Evolutionary conservation across 2,113 vertebrate species (phyloP).

Genomic region (Vulpes vulpes): DNA sequence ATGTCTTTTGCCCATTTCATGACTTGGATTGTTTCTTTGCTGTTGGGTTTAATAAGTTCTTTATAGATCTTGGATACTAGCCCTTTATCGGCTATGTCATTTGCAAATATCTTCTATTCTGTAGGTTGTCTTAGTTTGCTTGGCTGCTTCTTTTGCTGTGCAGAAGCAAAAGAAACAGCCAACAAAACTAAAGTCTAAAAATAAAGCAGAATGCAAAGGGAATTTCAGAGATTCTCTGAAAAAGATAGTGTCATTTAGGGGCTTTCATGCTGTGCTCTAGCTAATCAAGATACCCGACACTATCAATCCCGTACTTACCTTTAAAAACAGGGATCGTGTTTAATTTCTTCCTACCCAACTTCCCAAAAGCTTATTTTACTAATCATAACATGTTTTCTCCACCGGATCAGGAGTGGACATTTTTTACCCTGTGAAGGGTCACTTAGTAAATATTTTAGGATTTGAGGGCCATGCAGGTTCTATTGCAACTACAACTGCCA

Average conservation of each 20-base stretch:
- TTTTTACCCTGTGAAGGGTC: neutral
- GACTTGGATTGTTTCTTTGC: no score
- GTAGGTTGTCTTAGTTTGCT: no score
- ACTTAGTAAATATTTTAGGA: neutral
- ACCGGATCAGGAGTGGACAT: neutral
- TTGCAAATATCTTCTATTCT: no score
- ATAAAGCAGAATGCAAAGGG: neutral
- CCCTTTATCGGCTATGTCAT: no score
- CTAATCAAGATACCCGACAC: neutral
- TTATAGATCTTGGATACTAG: no score
- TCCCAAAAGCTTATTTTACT: neutral
- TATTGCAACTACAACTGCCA: fast-evolving
- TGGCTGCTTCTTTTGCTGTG: no score
- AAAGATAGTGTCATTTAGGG: neutral
- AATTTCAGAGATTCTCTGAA: neutral
- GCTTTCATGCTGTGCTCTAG: neutral
- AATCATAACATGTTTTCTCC: neutral
- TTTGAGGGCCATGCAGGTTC: neutral
- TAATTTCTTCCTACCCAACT: neutral
- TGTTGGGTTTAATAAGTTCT: no score
- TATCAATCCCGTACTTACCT: neutral
- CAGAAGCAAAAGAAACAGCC: no score
- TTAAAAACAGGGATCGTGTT: neutral
- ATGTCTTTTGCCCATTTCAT: no score
- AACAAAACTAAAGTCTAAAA: neutral